phyloP scores from a whole-genome alignment of 2,888 invertebrate genomes.

The Euproctis similis region DNA sequence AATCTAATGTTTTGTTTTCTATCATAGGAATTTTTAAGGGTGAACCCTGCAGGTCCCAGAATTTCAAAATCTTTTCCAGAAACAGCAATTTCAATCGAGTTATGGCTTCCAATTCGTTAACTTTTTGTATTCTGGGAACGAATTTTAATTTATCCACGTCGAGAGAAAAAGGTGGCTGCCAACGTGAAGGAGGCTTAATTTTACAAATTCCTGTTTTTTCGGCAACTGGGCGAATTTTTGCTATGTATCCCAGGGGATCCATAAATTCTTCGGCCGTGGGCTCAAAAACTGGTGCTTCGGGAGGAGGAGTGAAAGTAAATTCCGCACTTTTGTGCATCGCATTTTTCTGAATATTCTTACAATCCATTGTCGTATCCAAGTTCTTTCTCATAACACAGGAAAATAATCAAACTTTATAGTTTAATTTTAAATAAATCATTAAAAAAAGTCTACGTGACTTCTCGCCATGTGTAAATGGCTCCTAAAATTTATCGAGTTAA shows the following conservation, averaged over 20 bases:
- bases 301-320: slow-evolving; percentile 69
- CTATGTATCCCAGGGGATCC: slow-evolving; percentile 83
- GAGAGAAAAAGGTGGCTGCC: slow-evolving; percentile 87
- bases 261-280: slow-evolving; percentile 83
- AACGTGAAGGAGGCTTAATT: slow-evolving; percentile 83
- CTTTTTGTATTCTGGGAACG: slow-evolving; percentile 71
- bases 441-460: slow-evolving; percentile 66
- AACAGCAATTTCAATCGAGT: slow-evolving; percentile 83
- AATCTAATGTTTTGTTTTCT: slow-evolving; percentile 81
- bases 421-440: slow-evolving; percentile 25
- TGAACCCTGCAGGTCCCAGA: slow-evolving; percentile 83
- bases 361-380: slow-evolving; percentile 46
- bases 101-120: slow-evolving; percentile 79
- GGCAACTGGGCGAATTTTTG: slow-evolving; percentile 82
- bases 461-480: slow-evolving; percentile 72
- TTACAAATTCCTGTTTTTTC: slow-evolving; percentile 85
- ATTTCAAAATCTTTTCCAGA: slow-evolving; percentile 82
- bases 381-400: slow-evolving; percentile 6
- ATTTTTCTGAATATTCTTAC: slow-evolving; percentile 69
- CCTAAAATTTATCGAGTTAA: slow-evolving; percentile 33
- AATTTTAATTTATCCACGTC: slow-evolving; percentile 79
- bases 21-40: slow-evolving; percentile 80
- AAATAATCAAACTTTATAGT: slow-evolving; percentile 16
- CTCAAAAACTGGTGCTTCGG: slow-evolving; percentile 82
- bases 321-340: slow-evolving; percentile 70